A percentile compares a stretch with the other conserved stretches of the same genome.
Conservation (phyloP, 2,113 vertebrate species). For the Cinclus cinclus region DNA sequence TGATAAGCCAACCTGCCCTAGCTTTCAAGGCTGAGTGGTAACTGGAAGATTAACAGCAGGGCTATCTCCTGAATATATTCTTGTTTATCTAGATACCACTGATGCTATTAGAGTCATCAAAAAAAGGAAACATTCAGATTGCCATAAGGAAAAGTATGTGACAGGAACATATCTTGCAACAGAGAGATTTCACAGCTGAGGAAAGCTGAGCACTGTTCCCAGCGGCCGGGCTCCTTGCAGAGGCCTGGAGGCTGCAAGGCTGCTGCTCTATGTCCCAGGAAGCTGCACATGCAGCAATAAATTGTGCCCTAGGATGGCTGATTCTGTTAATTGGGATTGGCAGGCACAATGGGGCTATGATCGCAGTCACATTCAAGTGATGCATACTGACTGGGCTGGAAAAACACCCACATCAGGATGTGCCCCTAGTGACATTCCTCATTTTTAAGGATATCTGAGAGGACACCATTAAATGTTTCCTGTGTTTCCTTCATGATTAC, state of each 20-base stretch:
- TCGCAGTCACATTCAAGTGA: constrained; percentile 26
- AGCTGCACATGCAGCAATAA: constrained; percentile 37
- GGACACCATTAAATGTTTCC: constrained; percentile 36
- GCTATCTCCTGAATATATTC: constrained; percentile 7
- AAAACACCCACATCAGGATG: constrained; percentile 31
- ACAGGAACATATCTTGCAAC: background rate
- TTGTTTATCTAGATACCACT: constrained; percentile 18
- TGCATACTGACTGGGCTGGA: constrained; percentile 34
- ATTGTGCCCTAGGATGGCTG: background rate
- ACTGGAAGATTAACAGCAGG: background rate
- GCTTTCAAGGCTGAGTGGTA: background rate
- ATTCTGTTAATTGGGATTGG: constrained; percentile 10
- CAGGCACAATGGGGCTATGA: background rate
- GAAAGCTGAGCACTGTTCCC: background rate
- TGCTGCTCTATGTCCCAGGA: background rate
- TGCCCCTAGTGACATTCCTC: constrained; percentile 5
- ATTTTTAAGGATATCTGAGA: constrained; percentile 25
- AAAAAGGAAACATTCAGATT: constrained; percentile 11
- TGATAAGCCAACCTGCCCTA: background rate
- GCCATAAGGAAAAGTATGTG: background rate
- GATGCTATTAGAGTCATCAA: background rate
- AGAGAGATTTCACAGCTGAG: constrained; percentile 35
- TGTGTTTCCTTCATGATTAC: constrained; percentile 22
- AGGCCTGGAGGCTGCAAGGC: background rate
- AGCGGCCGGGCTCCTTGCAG: constrained; percentile 3